Conservation (phyloP, 2,888 invertebrate species). For the Orthonychiurus folsomi region DNA sequence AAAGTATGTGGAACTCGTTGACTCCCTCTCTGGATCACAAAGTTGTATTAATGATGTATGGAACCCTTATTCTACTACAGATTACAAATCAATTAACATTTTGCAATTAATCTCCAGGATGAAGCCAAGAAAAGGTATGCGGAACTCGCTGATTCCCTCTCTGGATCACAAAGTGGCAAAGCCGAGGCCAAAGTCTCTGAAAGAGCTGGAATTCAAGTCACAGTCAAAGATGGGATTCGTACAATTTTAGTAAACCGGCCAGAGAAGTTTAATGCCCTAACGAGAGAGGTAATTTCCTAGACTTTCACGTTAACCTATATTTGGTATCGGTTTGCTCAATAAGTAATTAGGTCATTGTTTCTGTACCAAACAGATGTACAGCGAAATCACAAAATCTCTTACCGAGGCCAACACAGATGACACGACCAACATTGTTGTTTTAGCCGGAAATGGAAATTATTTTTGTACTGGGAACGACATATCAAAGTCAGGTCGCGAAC, state of each 20-base stretch:
- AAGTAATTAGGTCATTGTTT: too few relatives aligned
- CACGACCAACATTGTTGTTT: constrained; percentile 15
- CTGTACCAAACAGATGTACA: constrained; percentile 24
- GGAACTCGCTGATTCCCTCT: constrained; percentile 45
- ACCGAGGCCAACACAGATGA: constrained; percentile 18
- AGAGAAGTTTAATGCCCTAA: constrained; percentile 69
- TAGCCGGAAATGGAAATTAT: constrained; percentile 21
- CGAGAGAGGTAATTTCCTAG: too few relatives aligned
- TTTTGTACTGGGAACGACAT: constrained; percentile 23
- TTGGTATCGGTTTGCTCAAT: too few relatives aligned
- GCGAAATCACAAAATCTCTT: constrained; percentile 10
- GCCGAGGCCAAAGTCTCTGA: constrained; percentile 17
- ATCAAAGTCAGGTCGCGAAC: too few relatives aligned
- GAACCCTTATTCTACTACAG: too few relatives aligned
- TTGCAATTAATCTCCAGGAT: constrained; percentile 46
- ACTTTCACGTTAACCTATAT: too few relatives aligned
- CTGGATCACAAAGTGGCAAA: constrained; percentile 16
- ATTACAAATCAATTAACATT: too few relatives aligned
- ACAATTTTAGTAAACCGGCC: constrained; percentile 66
- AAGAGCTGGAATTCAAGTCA: constrained; percentile 35
- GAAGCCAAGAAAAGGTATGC: constrained; percentile 49
- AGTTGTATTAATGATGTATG: constrained; percentile 16
- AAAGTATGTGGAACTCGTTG: constrained; percentile 47
- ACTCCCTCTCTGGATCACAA: constrained; percentile 41
- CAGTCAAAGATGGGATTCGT: constrained; percentile 49